Evolutionary conservation across 2,113 vertebrate genomes (phyloP).

Genomic region (Callaeas wilsoni): DNA sequence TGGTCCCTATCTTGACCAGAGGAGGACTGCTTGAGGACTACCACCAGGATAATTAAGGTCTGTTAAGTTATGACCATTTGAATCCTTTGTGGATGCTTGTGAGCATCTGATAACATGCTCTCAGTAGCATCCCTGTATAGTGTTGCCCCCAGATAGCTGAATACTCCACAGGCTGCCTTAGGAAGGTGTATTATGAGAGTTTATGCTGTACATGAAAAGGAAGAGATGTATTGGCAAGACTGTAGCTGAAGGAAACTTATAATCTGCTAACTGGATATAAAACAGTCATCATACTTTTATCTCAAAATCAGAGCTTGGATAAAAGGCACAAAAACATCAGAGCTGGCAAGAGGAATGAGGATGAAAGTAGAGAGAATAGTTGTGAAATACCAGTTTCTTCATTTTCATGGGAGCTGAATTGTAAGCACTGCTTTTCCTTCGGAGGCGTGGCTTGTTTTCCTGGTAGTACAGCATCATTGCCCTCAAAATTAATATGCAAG

Average conservation of each 20-base stretch:
- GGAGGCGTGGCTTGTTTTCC: not conserved
- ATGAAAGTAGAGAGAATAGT: not conserved
- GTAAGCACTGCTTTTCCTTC: not conserved
- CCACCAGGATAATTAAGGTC: not conserved
- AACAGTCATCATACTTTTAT: not conserved
- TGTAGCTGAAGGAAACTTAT: not conserved
- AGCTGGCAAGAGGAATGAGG: not conserved
- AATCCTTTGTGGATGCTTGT: not conserved
- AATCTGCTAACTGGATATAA: not conserved
- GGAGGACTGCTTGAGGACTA: not conserved
- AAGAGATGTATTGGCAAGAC: not conserved
- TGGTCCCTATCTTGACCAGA: not conserved
- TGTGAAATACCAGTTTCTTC: not conserved
- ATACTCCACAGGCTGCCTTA: not conserved
- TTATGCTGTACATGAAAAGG: not conserved
- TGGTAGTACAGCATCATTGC: not conserved
- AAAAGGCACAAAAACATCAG: not conserved
- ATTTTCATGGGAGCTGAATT: not conserved
- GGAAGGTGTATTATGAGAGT: not conserved
- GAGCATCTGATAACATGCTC: not conserved
- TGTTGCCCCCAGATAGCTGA: not conserved
- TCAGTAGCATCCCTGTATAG: not conserved
- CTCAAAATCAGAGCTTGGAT: not conserved
- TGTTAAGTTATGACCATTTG: not conserved
- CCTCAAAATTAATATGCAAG: not conserved